Percentiles rank a stretch among this genome's conserved stretches.
Evolutionary conservation across 2,888 invertebrate genomes (phyloP).

Genomic region (Heliconius sara): DNA sequence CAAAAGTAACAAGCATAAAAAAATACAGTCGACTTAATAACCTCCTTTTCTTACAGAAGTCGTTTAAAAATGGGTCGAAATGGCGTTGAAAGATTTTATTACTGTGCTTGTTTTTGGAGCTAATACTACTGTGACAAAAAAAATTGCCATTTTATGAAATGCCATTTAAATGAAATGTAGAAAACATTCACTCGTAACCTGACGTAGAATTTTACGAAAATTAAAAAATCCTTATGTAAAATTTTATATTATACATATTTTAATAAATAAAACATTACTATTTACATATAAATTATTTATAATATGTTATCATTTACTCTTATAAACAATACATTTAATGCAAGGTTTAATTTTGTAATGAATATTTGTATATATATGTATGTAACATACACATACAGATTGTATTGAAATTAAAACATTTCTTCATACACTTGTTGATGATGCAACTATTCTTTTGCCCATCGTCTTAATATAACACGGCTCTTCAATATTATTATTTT

Average conservation of each 20-base stretch:
- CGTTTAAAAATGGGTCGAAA: no score
- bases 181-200: no score
- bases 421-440: neutral
- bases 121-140: neutral
- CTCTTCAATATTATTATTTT: neutral
- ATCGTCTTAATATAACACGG: neutral
- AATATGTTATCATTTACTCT: neutral
- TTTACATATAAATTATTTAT: neutral
- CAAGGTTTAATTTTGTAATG: constrained; percentile 8
- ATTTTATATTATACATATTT: no score
- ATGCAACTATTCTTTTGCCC: neutral
- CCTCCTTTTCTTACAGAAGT: no score
- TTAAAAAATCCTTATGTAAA: no score
- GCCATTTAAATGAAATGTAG: neutral
- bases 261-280: neutral
- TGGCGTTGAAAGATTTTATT: no score
- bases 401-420: constrained; percentile 3
- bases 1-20: no score
- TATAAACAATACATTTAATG: constrained; percentile 8
- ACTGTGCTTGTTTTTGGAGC: no score
- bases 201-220: no score
- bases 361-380: neutral
- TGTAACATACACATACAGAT: neutral
- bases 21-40: no score
- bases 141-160: no score